phyloP scores from a whole-genome alignment of 1,140 invertebrate species.

The Araneus ventricosus region DNA sequence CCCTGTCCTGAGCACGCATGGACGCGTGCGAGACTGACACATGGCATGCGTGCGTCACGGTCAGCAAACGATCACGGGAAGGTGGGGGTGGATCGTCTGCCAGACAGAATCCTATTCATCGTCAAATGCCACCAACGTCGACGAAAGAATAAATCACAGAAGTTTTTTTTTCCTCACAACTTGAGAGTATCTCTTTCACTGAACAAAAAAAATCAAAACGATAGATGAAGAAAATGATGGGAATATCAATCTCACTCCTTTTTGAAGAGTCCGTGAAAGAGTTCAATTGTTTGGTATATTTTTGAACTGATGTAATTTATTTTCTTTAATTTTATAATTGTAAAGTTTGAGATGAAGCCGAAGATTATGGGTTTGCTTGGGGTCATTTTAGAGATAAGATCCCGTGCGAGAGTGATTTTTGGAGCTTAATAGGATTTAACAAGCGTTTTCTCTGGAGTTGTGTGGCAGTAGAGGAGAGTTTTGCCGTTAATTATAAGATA shows the following conservation, averaged over 20 bases:
- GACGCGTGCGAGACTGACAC: conserved; percentile 54
- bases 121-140: conserved; percentile 46
- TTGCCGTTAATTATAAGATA: too few species aligned
- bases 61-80: conserved; percentile 36
- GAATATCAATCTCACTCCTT: background rate
- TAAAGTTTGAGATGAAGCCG: too few species aligned
- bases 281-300: background rate
- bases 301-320: background rate
- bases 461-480: too few species aligned
- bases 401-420: too few species aligned
- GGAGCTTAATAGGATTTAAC: too few species aligned
- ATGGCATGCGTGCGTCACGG: conserved; percentile 49
- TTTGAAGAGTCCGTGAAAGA: background rate
- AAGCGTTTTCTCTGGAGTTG: too few species aligned
- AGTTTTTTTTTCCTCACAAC: background rate
- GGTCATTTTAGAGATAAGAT: too few species aligned
- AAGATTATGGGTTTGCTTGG: too few species aligned
- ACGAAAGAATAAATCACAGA: conserved; percentile 31
- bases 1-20: conserved; percentile 6
- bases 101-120: conserved; percentile 39
- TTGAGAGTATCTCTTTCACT: background rate
- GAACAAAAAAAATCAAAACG: background rate
- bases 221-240: conserved; percentile 22
- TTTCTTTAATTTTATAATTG: too few species aligned
- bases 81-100: conserved; percentile 18